Percentiles rank a stretch among this genome's conserved stretches.
These are phyloP conservation scores for Perodicticus potto DNA, from an alignment of 2,797 vertebrate genomes.

Conservation along the genomic window DNA sequence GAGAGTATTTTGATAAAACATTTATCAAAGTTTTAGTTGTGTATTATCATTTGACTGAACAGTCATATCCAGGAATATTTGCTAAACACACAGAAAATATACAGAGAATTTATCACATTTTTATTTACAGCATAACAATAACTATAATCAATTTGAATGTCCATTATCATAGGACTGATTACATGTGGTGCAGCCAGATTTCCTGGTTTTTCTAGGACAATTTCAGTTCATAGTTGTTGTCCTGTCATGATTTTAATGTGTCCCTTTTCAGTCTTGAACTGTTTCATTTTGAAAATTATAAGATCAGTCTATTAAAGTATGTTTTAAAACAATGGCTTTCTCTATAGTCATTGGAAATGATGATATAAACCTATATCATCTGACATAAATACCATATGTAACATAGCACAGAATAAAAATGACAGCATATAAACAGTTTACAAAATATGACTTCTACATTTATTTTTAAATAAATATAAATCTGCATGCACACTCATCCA, in stretches of 20 bases:
- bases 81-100: neutral
- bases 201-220: neutral
- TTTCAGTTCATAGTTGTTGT: neutral
- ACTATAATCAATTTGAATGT: neutral
- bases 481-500: neutral
- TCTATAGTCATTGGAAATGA: neutral
- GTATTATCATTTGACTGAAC: neutral
- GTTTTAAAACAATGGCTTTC: neutral
- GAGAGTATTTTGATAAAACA: neutral
- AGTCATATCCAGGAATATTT: neutral
- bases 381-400: neutral
- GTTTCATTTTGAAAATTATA: constrained; percentile 14
- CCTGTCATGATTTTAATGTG: neutral
- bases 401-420: neutral
- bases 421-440: neutral
- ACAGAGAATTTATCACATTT: neutral
- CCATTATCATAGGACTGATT: neutral
- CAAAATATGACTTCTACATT: neutral
- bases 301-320: neutral
- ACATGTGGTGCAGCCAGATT: neutral
- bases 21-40: neutral
- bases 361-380: neutral
- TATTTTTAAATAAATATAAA: neutral
- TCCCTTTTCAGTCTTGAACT: neutral
- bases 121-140: neutral